phyloP scores from a whole-genome alignment of 2,113 vertebrate genomes.

The Sclerurus mexicanus region DNA sequence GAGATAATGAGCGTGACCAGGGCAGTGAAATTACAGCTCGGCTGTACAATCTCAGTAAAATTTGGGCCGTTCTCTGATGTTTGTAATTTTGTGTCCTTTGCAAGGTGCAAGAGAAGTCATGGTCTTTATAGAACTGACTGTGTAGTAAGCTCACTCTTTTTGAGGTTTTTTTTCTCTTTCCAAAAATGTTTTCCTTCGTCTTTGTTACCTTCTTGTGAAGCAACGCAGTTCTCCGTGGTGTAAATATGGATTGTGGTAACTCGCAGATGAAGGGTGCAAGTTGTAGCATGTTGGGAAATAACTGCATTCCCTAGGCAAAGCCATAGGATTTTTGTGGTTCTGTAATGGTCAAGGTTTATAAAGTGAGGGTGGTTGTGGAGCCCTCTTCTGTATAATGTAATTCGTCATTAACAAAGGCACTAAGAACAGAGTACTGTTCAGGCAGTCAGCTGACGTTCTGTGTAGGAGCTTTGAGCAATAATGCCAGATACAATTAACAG shows the following conservation, averaged over 20 bases:
- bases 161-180: background rate
- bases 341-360: background rate
- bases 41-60: background rate
- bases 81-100: background rate
- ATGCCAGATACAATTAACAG: constrained; percentile 69
- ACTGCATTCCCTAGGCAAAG: background rate
- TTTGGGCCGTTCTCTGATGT: fast-evolving
- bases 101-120: background rate
- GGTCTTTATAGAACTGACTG: background rate
- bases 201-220: background rate
- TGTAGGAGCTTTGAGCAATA: constrained; percentile 60
- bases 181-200: background rate
- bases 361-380: background rate
- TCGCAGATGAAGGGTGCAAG: background rate
- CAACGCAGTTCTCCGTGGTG: background rate
- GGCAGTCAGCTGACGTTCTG: constrained; percentile 51
- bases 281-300: background rate
- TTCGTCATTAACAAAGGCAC: constrained; percentile 55
- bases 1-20: background rate
- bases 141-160: background rate
- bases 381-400: constrained; percentile 19
- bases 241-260: background rate
- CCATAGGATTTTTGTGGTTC: background rate
- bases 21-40: background rate
- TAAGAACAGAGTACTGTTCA: constrained; percentile 43